Base-by-base conservation (phyloP, 2,797 vertebrate genomes). In the Chaetophractus vellerosus region DNA sequence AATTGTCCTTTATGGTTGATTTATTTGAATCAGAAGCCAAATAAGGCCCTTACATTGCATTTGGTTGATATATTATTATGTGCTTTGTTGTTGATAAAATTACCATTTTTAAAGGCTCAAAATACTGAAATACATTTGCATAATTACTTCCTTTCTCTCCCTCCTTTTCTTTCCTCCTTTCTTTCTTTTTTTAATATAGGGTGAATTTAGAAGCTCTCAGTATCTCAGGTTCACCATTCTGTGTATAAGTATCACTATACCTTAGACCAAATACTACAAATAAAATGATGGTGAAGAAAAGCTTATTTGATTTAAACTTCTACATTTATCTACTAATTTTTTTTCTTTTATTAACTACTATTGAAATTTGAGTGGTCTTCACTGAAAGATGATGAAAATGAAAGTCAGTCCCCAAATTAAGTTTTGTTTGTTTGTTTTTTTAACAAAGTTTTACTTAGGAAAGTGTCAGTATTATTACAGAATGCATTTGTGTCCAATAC, bases 321-420 rank as follows among this genome's bases (percentile, higher is more conserved):
- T 52, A 55, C 16, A 68, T 87, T 81, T 84, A 71, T 36, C 33
- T 45, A 88, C n/a, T 90, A 50, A 57, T 68, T 82, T 38, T 52
- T 50, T 86, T 74, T 61, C 15, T 52, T 59, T 23, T 81, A 81
- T 38, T 88, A 93, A 85, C 76, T 50, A 5, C 31, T 69, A 72
- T 6, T 78, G 19, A 91, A 91, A 84, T 94, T 36, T 66, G 57
- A 66, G 45, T n/a, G 48, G 21, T 76, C 87, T 80, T 69, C 89
- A 85, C n/a, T 79, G n/a, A 96, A 83, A 91, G 16, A 71, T 64
- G 31, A 85, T 36, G 26, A 72, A 93, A 86, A 68, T 61, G 74
- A 57, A 63, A 55, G 57, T 26, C 14, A 66, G 12, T 11, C 71
- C 38, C 38, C 38, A 59, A 68, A 88, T 38, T 76, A 91, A 64